These are phyloP conservation scores for Nipponia nippon DNA, from an alignment of 2,113 vertebrate genomes.

Conservation along the genomic window DNA sequence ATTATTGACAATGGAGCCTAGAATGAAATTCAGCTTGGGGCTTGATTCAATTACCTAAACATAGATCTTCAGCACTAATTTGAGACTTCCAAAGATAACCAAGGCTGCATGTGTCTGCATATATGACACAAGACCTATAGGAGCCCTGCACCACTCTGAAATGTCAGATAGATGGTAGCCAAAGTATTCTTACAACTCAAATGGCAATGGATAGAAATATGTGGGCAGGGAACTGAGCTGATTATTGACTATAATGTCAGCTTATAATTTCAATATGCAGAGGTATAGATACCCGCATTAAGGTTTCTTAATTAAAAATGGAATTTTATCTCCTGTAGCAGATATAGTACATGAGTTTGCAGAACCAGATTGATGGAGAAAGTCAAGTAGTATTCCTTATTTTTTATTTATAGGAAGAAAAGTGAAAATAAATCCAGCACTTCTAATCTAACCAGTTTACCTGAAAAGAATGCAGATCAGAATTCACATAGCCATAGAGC, in stretches of 20 bases:
- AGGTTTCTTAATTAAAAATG: background rate
- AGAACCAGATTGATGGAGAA: background rate
- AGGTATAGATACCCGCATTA: accelerated
- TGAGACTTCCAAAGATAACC: background rate
- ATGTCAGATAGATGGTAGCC: background rate
- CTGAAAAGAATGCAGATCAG: background rate
- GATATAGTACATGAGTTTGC: background rate
- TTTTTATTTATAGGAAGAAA: background rate
- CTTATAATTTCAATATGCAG: background rate
- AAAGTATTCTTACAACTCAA: background rate
- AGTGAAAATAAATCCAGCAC: background rate
- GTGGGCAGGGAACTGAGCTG: background rate
- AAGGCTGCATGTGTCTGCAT: background rate
- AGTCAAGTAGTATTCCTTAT: background rate
- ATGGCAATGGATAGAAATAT: background rate
- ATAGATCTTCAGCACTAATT: background rate
- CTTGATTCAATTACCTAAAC: background rate
- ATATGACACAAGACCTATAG: background rate
- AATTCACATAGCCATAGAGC: background rate
- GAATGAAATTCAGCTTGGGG: background rate
- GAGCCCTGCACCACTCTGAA: background rate
- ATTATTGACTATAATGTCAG: background rate
- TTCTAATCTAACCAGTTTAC: background rate
- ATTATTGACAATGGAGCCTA: background rate
- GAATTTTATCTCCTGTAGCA: background rate